Evolutionary conservation across 1,140 invertebrate genomes (phyloP).

Genomic region (Leptinotarsa undecemlineata): DNA sequence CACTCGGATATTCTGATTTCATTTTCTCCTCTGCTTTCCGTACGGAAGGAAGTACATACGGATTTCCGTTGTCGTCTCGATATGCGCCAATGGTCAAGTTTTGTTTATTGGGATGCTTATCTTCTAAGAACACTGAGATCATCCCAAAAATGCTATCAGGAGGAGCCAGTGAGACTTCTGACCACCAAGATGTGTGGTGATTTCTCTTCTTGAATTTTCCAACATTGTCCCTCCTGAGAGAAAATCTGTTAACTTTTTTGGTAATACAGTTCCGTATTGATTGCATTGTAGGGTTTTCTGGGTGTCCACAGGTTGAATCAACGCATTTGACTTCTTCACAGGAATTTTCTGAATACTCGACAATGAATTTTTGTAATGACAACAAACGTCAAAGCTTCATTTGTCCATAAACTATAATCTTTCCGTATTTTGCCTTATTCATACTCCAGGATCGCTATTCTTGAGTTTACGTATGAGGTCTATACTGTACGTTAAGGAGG

Average conservation of each 20-base stretch:
- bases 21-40: conserved; percentile 65
- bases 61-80: conserved; percentile 70
- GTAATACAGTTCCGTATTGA: no score
- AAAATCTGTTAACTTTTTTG: not conserved
- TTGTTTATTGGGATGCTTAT: conserved; percentile 92
- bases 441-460: no score
- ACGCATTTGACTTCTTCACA: no score
- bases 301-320: no score
- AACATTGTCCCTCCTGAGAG: not conserved
- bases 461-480: no score
- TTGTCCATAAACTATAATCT: no score
- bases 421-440: no score
- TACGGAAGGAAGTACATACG: conserved; percentile 89
- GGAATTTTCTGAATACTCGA: no score
- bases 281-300: no score
- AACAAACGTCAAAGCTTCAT: no score
- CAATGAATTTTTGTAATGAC: no score
- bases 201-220: not conserved
- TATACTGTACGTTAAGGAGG: no score
- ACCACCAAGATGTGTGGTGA: conserved; percentile 68
- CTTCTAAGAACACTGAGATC: conserved; percentile 95
- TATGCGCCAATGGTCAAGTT: conserved; percentile 98
- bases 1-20: conserved; percentile 74
- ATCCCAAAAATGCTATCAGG: conserved; percentile 98
- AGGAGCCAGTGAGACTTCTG: conserved; percentile 92